phyloP scores from a whole-genome alignment of 1,140 invertebrate genomes.

The Neotoxoptera formosana region DNA sequence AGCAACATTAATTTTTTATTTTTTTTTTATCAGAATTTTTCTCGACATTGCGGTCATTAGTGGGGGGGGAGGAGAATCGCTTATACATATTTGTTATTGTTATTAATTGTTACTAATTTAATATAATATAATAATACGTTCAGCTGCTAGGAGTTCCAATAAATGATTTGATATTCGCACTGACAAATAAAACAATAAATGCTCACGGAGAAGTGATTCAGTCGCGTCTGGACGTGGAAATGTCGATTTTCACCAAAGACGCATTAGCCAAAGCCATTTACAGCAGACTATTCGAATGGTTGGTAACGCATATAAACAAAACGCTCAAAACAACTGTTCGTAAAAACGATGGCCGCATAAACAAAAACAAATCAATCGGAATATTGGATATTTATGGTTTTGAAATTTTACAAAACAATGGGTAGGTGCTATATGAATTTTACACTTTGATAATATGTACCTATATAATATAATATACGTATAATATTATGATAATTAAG shows the following conservation, averaged over 20 bases:
- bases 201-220: slow-evolving; percentile 84
- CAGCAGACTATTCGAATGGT: slow-evolving; percentile 79
- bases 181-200: slow-evolving; percentile 86
- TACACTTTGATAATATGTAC: neutral
- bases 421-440: slow-evolving; percentile 64
- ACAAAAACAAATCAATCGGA: slow-evolving; percentile 77
- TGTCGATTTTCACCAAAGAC: slow-evolving; percentile 65
- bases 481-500: neutral
- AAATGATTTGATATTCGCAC: slow-evolving; percentile 71
- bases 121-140: neutral
- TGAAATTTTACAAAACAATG: slow-evolving; percentile 81
- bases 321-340: slow-evolving; percentile 76
- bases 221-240: slow-evolving; percentile 75
- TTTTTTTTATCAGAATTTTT: no score
- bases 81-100: no score
- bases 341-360: slow-evolving; percentile 71
- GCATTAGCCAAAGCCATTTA: slow-evolving; percentile 76
- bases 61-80: no score
- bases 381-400: slow-evolving; percentile 90
- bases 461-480: neutral
- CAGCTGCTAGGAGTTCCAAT: slow-evolving; percentile 77
- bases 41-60: no score
- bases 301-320: slow-evolving; percentile 78
- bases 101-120: neutral
- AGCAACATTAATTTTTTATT: neutral